Percentiles rank a stretch among this genome's conserved stretches.
These are phyloP conservation scores for Melanaphis sacchari DNA, from an alignment of 1,140 invertebrate genomes.

Conservation along the genomic window DNA sequence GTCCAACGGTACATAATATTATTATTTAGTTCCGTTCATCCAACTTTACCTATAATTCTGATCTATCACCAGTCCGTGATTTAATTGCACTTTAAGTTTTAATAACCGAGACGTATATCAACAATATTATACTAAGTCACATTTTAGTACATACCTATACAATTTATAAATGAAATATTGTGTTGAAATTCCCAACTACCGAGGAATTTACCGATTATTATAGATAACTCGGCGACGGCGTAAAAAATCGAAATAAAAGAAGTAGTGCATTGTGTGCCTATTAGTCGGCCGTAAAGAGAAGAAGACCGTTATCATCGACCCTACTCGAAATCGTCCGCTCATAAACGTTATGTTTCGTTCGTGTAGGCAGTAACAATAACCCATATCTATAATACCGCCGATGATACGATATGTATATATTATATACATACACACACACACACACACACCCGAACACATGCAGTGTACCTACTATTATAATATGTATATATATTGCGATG, in stretches of 20 bases:
- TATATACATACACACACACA: not conserved
- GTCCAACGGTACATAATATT: not conserved
- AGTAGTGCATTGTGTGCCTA: not conserved
- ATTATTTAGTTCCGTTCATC: not conserved
- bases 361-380: slow-evolving; percentile 16
- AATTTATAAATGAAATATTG: not conserved
- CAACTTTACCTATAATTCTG: not conserved
- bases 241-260: slow-evolving; percentile 1
- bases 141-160: not conserved
- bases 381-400: not conserved
- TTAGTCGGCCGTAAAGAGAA: not conserved
- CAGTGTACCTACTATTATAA: not conserved
- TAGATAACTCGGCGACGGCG: not conserved
- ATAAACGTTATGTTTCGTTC: slow-evolving; percentile 2
- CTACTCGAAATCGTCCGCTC: slow-evolving; percentile 16
- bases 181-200: not conserved
- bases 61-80: not conserved
- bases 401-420: not conserved
- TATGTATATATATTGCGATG: slow-evolving; percentile 1
- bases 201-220: slow-evolving; percentile 15
- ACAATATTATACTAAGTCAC: not conserved
- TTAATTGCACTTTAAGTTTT: not conserved
- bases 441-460: not conserved
- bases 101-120: not conserved
- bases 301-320: not conserved